Conservation (phyloP, 2,113 vertebrate species). For the Embiotoca jacksoni region DNA sequence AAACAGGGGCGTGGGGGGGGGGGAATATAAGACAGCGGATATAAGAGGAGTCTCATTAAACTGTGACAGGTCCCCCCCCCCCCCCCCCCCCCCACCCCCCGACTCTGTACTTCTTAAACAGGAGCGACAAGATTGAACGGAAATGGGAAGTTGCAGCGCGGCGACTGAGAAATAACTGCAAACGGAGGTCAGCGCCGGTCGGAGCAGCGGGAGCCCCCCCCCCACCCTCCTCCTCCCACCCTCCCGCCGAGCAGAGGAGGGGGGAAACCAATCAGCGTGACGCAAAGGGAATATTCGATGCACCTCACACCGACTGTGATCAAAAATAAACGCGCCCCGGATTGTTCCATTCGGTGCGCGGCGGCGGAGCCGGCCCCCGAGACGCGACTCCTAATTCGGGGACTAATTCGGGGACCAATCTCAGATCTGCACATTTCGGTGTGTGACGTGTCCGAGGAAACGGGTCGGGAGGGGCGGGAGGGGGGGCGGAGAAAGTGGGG, state of each 20-base stretch:
- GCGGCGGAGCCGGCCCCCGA: not conserved
- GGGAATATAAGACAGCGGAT: conserved; percentile 18
- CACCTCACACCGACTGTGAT: conserved; percentile 35
- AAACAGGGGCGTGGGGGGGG: conserved; percentile 17
- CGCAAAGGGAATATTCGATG: conserved; percentile 42
- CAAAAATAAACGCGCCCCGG: conserved; percentile 34
- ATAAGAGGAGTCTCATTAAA: conserved; percentile 62
- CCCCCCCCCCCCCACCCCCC: conserved; percentile 26
- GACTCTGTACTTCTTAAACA: conserved; percentile 21
- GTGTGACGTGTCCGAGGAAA: no score
- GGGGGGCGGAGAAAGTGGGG: no score
- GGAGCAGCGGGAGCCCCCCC: not conserved
- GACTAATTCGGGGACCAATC: conserved; percentile 26
- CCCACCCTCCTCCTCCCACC: not conserved
- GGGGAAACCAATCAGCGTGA: conserved; percentile 33
- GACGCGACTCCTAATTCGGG: conserved; percentile 17
- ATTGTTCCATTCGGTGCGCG: conserved; percentile 2
- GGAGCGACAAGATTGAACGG: conserved; percentile 24
- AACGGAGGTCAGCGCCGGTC: conserved; percentile 41
- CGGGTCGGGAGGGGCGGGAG: not conserved
- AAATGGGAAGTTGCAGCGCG: conserved; percentile 14
- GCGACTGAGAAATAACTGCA: conserved; percentile 30
- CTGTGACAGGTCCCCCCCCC: conserved; percentile 35
- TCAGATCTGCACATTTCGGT: not conserved
- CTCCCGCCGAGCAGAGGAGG: not conserved